phyloP scores from a whole-genome alignment of 2,797 vertebrate genomes.

The Rallus crepitans region DNA sequence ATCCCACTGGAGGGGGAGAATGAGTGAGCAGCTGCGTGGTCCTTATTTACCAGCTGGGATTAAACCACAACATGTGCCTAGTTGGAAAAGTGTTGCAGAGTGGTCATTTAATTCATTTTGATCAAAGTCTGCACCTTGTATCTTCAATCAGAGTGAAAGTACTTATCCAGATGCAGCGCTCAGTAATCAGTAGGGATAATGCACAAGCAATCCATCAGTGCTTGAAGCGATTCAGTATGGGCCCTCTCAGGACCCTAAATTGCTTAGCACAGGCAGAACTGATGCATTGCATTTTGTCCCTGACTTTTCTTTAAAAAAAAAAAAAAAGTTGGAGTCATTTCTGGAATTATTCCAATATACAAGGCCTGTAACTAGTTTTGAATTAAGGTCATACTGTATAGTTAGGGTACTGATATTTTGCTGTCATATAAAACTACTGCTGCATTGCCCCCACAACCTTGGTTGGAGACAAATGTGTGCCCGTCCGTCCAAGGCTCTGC shows the following conservation, averaged over 20 bases:
- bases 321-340: not conserved
- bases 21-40: too few species aligned
- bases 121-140: slow-evolving; percentile 31
- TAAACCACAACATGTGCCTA: not conserved
- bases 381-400: not conserved
- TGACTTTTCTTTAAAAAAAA: not conserved
- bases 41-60: too few species aligned
- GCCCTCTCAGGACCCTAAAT: not conserved
- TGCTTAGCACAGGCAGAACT: slow-evolving; percentile 3
- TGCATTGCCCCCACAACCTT: not conserved
- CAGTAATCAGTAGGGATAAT: slow-evolving; percentile 55
- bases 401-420: not conserved
- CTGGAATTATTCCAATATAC: not conserved
- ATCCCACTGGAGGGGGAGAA: too few species aligned
- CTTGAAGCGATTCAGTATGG: not conserved
- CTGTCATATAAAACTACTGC: not conserved
- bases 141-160: slow-evolving; percentile 48
- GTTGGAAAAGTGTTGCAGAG: not conserved
- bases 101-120: slow-evolving; percentile 45
- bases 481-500: not conserved
- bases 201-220: slow-evolving; percentile 40
- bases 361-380: not conserved
- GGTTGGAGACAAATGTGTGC: not conserved
- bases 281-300: not conserved
- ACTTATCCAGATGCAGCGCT: slow-evolving; percentile 27